These are phyloP conservation scores for Saccopteryx bilineata DNA, from an alignment of 2,113 vertebrate species.

Conservation along the genomic window DNA sequence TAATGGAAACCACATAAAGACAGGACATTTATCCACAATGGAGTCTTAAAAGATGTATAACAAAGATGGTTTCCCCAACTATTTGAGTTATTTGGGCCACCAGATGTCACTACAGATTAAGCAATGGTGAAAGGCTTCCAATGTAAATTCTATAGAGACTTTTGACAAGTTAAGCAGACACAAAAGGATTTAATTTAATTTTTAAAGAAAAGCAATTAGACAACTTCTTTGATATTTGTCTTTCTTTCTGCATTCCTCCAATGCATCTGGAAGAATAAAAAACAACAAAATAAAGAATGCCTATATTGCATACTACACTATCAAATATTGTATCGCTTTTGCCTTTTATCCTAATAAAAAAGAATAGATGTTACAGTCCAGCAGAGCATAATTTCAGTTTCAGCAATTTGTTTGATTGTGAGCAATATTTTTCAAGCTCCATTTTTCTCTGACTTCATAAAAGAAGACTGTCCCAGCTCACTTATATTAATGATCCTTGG, in stretches of 20 bases:
- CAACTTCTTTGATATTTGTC: background rate
- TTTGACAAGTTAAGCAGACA: conserved; percentile 65
- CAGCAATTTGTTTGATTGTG: conserved; percentile 80
- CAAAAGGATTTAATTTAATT: conserved; percentile 39
- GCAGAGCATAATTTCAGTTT: conserved; percentile 76
- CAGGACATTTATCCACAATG: background rate
- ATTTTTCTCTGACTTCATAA: conserved; percentile 81
- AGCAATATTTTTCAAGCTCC: conserved; percentile 79
- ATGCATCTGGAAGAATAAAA: conserved; percentile 61
- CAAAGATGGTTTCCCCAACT: conserved; percentile 25
- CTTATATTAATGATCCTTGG: conserved; percentile 79
- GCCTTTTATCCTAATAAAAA: conserved; percentile 73
- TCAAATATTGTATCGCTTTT: conserved; percentile 59
- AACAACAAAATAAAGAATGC: conserved; percentile 58
- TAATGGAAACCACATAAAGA: background rate
- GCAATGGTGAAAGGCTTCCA: conserved; percentile 69
- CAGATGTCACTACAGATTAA: conserved; percentile 92
- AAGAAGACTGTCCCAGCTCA: conserved; percentile 65
- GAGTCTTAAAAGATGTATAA: background rate
- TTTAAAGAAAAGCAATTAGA: conserved; percentile 62
- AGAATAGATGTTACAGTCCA: conserved; percentile 74
- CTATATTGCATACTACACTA: conserved; percentile 54
- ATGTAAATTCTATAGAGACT: conserved; percentile 25
- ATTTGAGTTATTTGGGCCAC: conserved; percentile 83
- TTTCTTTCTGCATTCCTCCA: background rate